phyloP scores from a whole-genome alignment of 1,140 invertebrate species.

The Tetragonula clypearis region DNA sequence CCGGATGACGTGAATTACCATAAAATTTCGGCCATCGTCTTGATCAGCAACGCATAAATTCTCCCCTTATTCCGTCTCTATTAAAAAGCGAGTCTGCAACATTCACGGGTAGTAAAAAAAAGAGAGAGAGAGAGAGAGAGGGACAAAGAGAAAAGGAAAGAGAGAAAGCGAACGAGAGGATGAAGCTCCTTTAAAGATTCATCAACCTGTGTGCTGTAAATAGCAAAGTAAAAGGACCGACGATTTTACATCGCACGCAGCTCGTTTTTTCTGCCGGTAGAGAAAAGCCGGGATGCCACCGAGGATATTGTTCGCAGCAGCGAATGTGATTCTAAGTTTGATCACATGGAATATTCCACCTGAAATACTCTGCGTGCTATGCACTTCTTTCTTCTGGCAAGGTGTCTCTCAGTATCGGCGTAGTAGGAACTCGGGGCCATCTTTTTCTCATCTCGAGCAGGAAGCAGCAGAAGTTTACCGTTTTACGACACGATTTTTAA shows the following conservation, averaged over 20 bases:
- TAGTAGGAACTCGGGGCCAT: not conserved
- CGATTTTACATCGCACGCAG: not conserved
- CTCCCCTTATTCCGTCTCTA: not conserved
- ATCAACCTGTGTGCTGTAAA: conserved; percentile 13
- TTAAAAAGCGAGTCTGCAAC: conserved; percentile 16
- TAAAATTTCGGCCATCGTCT: conserved; percentile 28
- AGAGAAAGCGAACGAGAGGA: not conserved
- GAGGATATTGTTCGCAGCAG: not conserved
- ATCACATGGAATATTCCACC: conserved; percentile 5
- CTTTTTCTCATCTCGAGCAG: not conserved
- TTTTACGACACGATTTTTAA: not conserved
- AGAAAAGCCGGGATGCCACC: not conserved
- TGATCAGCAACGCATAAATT: conserved; percentile 38
- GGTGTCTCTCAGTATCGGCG: not conserved
- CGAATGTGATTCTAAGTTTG: conserved; percentile 3
- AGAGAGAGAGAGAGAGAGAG: not conserved
- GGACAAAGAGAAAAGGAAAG: no score
- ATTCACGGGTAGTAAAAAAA: not conserved
- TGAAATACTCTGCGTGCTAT: no score
- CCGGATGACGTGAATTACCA: conserved; percentile 9
- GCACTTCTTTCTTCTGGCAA: no score
- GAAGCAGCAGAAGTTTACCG: not conserved
- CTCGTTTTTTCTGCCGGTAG: conserved; percentile 10
- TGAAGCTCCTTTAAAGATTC: conserved; percentile 20
- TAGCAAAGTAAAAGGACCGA: not conserved